These are phyloP conservation scores for Numenius phaeopus DNA, from an alignment of 2,797 vertebrate genomes.

Conservation along the genomic window DNA sequence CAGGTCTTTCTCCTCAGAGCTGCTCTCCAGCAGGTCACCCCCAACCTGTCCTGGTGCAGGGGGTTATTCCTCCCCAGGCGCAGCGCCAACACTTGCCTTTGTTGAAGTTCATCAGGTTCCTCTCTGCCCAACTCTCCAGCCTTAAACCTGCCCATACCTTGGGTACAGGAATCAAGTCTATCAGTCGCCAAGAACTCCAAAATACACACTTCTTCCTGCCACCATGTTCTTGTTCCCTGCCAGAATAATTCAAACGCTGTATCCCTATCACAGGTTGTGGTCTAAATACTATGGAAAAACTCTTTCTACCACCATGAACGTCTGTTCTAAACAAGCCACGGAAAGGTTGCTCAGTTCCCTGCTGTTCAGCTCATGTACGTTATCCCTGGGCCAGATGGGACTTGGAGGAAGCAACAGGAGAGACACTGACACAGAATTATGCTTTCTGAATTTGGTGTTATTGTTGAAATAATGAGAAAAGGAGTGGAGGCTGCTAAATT, in stretches of 20 bases:
- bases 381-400: background rate
- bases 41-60: too few relatives aligned
- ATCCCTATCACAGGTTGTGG: background rate
- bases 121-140: too few relatives aligned
- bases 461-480: background rate
- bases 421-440: background rate
- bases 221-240: background rate
- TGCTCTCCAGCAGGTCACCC: too few relatives aligned
- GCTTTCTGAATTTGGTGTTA: background rate
- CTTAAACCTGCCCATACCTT: background rate
- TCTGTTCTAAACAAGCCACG: background rate
- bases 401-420: background rate
- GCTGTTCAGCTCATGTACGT: accelerated
- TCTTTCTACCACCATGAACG: accelerated
- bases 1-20: too few relatives aligned
- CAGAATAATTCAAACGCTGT: background rate
- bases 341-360: background rate
- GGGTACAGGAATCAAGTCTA: background rate
- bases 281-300: background rate
- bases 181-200: accelerated
- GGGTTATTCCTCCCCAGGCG: too few relatives aligned
- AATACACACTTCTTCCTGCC: background rate
- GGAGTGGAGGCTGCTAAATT: background rate
- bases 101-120: too few relatives aligned
- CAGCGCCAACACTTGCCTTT: too few relatives aligned